Conservation (phyloP, 1,140 invertebrate genomes). For the Apis dorsata region DNA sequence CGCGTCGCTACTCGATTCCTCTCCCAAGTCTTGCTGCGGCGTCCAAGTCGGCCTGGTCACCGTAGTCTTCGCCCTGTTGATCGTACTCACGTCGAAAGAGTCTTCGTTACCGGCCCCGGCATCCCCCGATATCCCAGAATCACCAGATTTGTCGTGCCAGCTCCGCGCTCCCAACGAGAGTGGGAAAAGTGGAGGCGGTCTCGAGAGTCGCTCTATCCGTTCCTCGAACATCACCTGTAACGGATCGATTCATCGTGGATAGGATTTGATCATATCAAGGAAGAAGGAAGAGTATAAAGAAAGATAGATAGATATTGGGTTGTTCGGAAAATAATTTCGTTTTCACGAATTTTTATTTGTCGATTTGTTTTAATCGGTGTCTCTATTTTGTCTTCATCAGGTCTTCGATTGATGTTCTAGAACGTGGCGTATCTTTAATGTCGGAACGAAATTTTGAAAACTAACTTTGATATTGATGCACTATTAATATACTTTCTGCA, state of each 20-base stretch:
- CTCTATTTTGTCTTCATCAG: too few species aligned
- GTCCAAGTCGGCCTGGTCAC: constrained; percentile 83
- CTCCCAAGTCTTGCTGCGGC: constrained; percentile 88
- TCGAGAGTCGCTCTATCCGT: constrained; percentile 79
- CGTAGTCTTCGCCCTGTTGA: constrained; percentile 62
- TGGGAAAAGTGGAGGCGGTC: constrained; percentile 80
- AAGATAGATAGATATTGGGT: too few species aligned
- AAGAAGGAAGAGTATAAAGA: too few species aligned
- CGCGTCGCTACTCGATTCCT: constrained; percentile 85
- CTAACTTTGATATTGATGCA: too few species aligned
- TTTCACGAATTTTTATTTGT: too few species aligned
- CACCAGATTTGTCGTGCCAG: constrained; percentile 86
- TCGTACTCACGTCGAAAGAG: constrained; percentile 68
- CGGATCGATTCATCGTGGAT: background rate
- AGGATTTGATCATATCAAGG: too few species aligned
- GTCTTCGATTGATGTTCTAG: too few species aligned
- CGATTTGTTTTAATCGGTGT: too few species aligned
- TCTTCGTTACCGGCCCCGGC: constrained; percentile 80
- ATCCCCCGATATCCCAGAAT: constrained; percentile 90
- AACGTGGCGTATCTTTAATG: too few species aligned
- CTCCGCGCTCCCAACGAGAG: constrained; percentile 73
- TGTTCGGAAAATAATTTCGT: too few species aligned
- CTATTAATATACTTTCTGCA: too few species aligned
- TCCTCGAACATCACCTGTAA: constrained; percentile 80
- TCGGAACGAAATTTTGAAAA: too few species aligned